Evolutionary conservation across 2,113 vertebrate species (phyloP).

Genomic region (Dromas ardeola): DNA sequence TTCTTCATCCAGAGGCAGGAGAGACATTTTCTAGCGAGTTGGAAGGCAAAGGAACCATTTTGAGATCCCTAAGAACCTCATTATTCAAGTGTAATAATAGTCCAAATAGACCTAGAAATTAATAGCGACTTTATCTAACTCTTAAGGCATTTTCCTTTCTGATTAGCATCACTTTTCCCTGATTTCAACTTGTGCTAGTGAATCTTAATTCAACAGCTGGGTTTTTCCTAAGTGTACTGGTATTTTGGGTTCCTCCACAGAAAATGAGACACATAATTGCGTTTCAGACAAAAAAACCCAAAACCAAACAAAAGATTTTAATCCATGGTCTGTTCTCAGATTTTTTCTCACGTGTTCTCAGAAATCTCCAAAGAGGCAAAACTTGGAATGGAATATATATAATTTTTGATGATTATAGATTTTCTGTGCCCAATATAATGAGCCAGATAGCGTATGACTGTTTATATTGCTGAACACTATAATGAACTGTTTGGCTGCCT

Average conservation of each 20-base stretch:
- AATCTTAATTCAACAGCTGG: background rate
- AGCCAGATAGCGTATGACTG: background rate
- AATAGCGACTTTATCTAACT: background rate
- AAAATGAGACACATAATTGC: background rate
- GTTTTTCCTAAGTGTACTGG: background rate
- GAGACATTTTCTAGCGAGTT: background rate
- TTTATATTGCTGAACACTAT: background rate
- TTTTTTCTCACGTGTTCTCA: background rate
- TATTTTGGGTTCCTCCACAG: background rate
- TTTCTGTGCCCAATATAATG: background rate
- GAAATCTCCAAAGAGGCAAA: background rate
- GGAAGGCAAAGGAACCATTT: background rate
- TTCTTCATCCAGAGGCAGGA: background rate
- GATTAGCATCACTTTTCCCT: background rate
- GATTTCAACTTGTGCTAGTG: background rate
- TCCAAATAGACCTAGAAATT: background rate
- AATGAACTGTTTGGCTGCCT: background rate
- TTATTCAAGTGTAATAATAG: background rate
- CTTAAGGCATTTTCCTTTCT: background rate
- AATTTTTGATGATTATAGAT: background rate
- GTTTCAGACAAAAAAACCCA: background rate
- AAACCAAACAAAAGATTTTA: background rate
- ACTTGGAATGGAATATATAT: background rate
- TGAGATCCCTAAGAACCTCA: background rate
- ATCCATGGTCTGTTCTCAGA: background rate